Evolutionary conservation across 2,797 vertebrate genomes (phyloP), one percentile per base, ranked within the genome.

Genomic region (Esox lucius): DNA sequence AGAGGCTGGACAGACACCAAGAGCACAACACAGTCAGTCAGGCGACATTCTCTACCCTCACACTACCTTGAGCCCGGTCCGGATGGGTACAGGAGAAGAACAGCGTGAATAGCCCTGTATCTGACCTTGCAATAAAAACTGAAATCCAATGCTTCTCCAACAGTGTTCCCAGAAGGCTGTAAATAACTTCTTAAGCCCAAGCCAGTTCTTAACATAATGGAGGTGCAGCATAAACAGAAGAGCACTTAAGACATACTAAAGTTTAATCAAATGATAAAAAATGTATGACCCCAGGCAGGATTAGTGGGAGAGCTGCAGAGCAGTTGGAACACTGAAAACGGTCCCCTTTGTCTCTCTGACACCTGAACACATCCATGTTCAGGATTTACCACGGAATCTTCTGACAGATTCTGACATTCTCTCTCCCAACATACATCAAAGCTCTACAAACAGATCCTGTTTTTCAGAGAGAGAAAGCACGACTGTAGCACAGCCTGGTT

Each of bases 1-100:
- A 1, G 96, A 97, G 74, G 88, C 97, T 98, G 91, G 69, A 59
- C 19, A 24, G 16, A 3, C n/a, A 39, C 53, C 42, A 33, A 61
- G 39, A 13, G 35, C 31, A 72, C 53, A 61, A 26, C 51, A 59
- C 19, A 71, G 19, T 39, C 19, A 71, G 19, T 15, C 49, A 59
- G 31, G 33, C 11, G 71, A 68, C 28, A 56, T 26, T 49, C 49
- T 28, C 24, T 46, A 17, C 49, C 15, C 26, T 46, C 9, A 56
- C 6, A 51, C 46, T 5, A 69, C 22, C 39, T 24, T 24, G 35
- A 49, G 11, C 17, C 5, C 15, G 16, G 2, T 19, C 64, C 19
- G 28, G 28, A 66, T 66, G 15, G 64, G 31, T 64, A 66, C 16
- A 3, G 28, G 4, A 33, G 7, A n/a, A 65, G 31, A 65, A 31